Base-by-base conservation (phyloP, 2,113 vertebrate genomes). In the Platichthys stellatus region DNA sequence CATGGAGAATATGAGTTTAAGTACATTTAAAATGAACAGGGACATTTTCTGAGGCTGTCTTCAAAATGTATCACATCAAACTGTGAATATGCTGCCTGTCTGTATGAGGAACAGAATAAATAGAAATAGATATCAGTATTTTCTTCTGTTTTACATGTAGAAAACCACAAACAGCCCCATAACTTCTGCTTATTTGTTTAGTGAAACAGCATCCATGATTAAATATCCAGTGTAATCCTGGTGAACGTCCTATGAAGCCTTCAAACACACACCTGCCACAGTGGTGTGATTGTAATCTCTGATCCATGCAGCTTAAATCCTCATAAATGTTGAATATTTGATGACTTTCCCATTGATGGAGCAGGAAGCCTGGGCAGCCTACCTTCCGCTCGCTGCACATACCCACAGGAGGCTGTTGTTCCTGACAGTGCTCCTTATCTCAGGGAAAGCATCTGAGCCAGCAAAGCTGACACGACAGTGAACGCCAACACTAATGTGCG, bases 311-410 rank as follows among this genome's bases (percentile, higher is more conserved):
- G 56, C 75, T 76, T 83, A 88, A 90, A 90, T 91, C 88, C 88
- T 86, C 88, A 90, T 84, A 78, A 90, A 89, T 93, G 87, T 82
- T 90, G 76, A 89, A 93, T 89, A 88, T 89, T 90, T 91, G 69
- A 90, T 91, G 90, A 88, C 88, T 90, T 80, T 75, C 72, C 87
- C 87, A 84, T 82, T 90, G 90, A 93, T 90, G 75, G 57, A 85
- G 89, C 78, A 74, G 75, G 90, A 86, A 81, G 90, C 91, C 92
- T 84, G 31, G 31, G 31, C 31, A 7, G 31, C 31, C 31, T 31
- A 31, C 81, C 72, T 80, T 79, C 81, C 64, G 76, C 71, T 81
- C 7, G 56, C 78, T 69, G 43, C 68, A 62, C n/a, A 40, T 60
- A 65, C 58, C 80, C 71, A 65, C 43, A 31, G 80, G 80, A 82